Evolutionary conservation across 2,888 invertebrate species (phyloP), one percentile per base, ranked within the genome.

Genomic region (Oscheius onirici): DNA sequence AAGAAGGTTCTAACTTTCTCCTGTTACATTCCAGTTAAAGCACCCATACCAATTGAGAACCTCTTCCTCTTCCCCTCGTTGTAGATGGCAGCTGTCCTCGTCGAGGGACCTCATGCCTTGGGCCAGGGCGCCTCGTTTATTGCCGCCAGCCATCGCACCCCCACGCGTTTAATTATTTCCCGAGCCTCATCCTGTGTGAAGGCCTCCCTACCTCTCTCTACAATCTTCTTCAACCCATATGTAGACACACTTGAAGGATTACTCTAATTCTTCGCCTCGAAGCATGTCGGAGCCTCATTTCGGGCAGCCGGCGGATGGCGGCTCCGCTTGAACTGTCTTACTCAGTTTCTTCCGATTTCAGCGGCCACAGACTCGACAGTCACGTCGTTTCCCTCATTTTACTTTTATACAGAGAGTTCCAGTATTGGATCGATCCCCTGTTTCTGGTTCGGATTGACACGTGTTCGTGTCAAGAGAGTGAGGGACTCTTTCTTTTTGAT

Each of bases 151-250:
- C 63, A 63, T 63, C 63, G 49, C 49, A 34, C 46, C 49, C 63
- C 46, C 63, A 22, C 46, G 54, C 63, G 46, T 63, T 63, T 63
- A 63, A 63, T 63, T 63, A 63, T 63, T 63, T 63, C 46, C 46
- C 63, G n/a, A n/a, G n/a, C n/a, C n/a, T 34, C 34, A 34, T 34
- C 34, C 34, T 34, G n/a, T n/a, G n/a, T n/a, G 34, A 34, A 6
- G 34, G 34, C 40, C 20, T 11, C 10, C 13, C 58, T 20, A 58
- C 58, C 22, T n/a, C n/a, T 55, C 55, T 55, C 26, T 55, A 55
- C 17, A 46, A 46, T n/a, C 46, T 17, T n/a, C 55, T 15, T 55
- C 34, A 24, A n/a, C 51, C 20, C 22, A 22, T 24, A 51, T 51
- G 11, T 24, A 15, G 51, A 51, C 22, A 51, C 57, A 28, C 57